Conservation (phyloP, 1,140 invertebrate species). For the Colletes latitarsis region DNA sequence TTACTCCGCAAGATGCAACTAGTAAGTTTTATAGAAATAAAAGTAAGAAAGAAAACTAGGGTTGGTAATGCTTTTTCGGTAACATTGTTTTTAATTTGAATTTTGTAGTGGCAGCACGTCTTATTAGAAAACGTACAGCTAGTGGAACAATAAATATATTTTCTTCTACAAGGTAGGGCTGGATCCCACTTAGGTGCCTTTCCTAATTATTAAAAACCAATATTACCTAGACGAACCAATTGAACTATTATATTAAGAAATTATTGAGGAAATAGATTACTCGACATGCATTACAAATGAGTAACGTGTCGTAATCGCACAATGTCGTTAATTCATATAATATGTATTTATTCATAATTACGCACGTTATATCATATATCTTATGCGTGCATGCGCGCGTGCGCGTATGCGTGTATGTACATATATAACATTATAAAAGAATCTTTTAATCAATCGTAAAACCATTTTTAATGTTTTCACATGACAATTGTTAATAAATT, state of each 20-base stretch:
- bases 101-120: constrained; percentile 86
- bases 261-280: constrained; percentile 30
- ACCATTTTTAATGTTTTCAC: neutral
- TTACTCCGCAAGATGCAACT: constrained; percentile 90
- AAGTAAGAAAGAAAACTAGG: neutral
- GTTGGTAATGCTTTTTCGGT: constrained; percentile 33
- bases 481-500: constrained; percentile 3
- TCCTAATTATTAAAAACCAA: constrained; percentile 68
- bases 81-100: constrained; percentile 41
- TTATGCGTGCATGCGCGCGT: neutral
- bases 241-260: constrained; percentile 26
- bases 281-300: constrained; percentile 42
- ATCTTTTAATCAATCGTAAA: constrained; percentile 20
- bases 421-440: constrained; percentile 26
- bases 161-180: constrained; percentile 81
- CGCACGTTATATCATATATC: constrained; percentile 32
- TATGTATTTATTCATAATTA: constrained; percentile 54
- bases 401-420: neutral
- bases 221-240: constrained; percentile 67
- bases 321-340: constrained; percentile 45
- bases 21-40: constrained; percentile 82
- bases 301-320: constrained; percentile 48
- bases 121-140: constrained; percentile 87
- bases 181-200: constrained; percentile 72
- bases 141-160: constrained; percentile 88